Evolutionary conservation across 2,113 vertebrate species (phyloP), one percentile per base, ranked within the genome.

Genomic region (Clarias gariepinus): DNA sequence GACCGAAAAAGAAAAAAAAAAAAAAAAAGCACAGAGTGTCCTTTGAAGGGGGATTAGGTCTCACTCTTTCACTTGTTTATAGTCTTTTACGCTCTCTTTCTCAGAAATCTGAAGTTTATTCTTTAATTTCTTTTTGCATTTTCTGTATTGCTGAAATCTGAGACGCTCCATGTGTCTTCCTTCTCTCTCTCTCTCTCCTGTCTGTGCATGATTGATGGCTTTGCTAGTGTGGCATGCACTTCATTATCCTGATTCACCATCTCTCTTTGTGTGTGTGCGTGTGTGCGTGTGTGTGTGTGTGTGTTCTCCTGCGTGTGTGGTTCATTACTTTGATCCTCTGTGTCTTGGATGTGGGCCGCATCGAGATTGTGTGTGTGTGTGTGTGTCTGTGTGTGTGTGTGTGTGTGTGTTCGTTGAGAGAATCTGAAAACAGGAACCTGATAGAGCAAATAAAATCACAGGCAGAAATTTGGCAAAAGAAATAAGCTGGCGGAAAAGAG

Each of bases 321-420:
- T 94, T 96, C 94, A 93, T 96, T 95, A 95, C 93, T 94, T 92
- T 94, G 94, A 95, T 96, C 93, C 64, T 15, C 84, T 92, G 89
- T 92, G 93, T 96, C 95, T 94, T 89, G 82, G 91, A 91, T 92
- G 93, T 93, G 87, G 82, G 87, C 89, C 90, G 89, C 91, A 91
- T 93, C 88, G 89, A 91, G 93, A 94, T 92, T 88, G 83, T 89
- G 87, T 83, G 47, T 91, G 90, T 77, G 74, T 53, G 36, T 47
- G 13, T 74, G 36, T 74, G 71, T 74, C 36, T 71, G 68, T 36
- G 16, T 74, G 28, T 74, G 19, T 74, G 84, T 88, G 88, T 84
- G 41, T 91, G 90, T 78, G 76, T 57, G 52, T 30, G 77, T 33
- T 53, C 21, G 77, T 33, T 33, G 77, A 9, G 93, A 93, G 92